phyloP scores from a whole-genome alignment of 2,888 invertebrate genomes.

The Cantharis flavilabris region DNA sequence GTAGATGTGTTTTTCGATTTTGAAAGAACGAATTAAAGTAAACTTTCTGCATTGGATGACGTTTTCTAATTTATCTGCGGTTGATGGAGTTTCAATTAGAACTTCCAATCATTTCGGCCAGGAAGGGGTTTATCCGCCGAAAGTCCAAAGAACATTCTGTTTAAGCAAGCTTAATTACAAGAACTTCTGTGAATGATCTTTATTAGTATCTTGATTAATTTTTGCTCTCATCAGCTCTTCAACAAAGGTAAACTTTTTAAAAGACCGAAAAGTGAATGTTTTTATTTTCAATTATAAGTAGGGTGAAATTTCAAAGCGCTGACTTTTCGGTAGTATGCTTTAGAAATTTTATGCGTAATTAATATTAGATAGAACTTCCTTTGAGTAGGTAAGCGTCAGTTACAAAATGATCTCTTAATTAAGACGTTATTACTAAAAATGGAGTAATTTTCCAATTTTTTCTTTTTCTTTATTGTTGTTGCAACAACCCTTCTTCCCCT shows the following conservation, averaged over 20 bases:
- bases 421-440: background rate
- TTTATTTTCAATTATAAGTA: slow-evolving; percentile 5
- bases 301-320: slow-evolving; percentile 10
- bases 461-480: background rate
- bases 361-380: slow-evolving; percentile 8
- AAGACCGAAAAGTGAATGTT: slow-evolving; percentile 5
- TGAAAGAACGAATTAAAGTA: slow-evolving; percentile 23
- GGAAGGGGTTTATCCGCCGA: slow-evolving; percentile 10
- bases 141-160: slow-evolving; percentile 7
- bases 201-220: slow-evolving; percentile 30
- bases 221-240: slow-evolving; percentile 9
- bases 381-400: slow-evolving; percentile 1
- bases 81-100: slow-evolving; percentile 27
- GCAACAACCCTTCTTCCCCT: background rate
- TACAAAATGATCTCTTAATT: slow-evolving; percentile 11
- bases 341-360: slow-evolving; percentile 11
- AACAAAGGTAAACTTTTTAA: slow-evolving; percentile 19
- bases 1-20: slow-evolving; percentile 1
- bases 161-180: slow-evolving; percentile 27
- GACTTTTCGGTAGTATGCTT: slow-evolving; percentile 1
- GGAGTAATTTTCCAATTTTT: background rate
- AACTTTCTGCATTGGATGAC: slow-evolving; percentile 18
- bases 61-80: slow-evolving; percentile 22
- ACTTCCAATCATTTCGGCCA: slow-evolving; percentile 22
- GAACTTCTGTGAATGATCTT: slow-evolving; percentile 25